Base-by-base conservation (phyloP, 2,888 invertebrate species). In the Tachina lurida region DNA sequence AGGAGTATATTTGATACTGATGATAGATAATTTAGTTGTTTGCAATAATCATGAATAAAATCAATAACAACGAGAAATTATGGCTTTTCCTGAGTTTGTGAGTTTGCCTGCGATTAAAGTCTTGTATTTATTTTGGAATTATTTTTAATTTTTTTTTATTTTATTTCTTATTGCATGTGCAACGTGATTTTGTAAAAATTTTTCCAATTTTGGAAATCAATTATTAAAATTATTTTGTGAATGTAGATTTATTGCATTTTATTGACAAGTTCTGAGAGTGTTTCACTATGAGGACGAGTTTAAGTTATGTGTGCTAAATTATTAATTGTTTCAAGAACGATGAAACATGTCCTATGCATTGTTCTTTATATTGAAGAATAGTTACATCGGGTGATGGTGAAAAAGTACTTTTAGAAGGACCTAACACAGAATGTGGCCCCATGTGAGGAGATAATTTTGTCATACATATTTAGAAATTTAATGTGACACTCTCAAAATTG, bases 161-260 rank as follows among this genome's bases (percentile, higher is more conserved):
- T 22, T 15, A 52, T 67, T 76, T 73, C 41, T 62, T 52, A 39
- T 71, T 82, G 39, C 75, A 76, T 62, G 45, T 83, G 71, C 54
- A 79, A 86, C 88, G 87, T 88, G 88, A 74, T 88, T 87, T 86
- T 81, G 31, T 43, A 58, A 54, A 84, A 87, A 88, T 88, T 87
- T 76, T 85, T 84, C 87, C 84, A 88, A 88, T 88, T 87, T 87
- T 63, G 67, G 47, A 63, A 76, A 86, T 52, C 79, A 84, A 79
- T 76, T 73, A 62, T 45, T 52, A 22, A 58, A 62, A 45, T 54
- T 43, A 31, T 65, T 43, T 70, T 49, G 17, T 17, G n/a, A 12
- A 60, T 74, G 12, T 60, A 7, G 49, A 60, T 54, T 54, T 76
- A 17, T 62, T 54, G 62, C 43, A 54, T 31, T 78, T 70, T 67